Conservation (phyloP, 2,797 vertebrate genomes). For the Dermochelys coriacea region DNA sequence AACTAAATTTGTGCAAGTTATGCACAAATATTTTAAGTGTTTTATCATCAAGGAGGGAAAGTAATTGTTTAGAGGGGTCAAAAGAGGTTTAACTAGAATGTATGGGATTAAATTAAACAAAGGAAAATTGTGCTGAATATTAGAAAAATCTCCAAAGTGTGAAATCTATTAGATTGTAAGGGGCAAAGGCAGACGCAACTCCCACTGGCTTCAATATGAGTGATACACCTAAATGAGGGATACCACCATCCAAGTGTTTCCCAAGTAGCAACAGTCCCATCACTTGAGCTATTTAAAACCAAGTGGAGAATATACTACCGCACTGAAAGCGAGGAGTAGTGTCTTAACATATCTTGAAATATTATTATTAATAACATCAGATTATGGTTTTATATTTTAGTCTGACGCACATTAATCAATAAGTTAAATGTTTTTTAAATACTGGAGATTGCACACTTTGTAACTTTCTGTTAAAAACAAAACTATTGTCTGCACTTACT, state of each 20-base stretch:
- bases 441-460: not conserved
- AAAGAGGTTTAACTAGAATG: not conserved
- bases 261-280: not conserved
- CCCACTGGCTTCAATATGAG: not conserved
- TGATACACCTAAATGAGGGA: not conserved
- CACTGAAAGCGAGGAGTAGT: not conserved
- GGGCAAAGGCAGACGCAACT: not conserved
- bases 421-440: not conserved
- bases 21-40: not conserved
- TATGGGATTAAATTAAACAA: not conserved
- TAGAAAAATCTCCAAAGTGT: not conserved
- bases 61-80: not conserved
- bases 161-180: not conserved
- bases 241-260: not conserved
- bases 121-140: not conserved
- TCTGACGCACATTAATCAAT: not conserved
- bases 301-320: not conserved
- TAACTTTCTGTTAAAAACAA: not conserved
- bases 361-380: not conserved
- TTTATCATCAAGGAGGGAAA: not conserved
- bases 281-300: not conserved
- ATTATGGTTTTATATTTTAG: conserved; percentile 1
- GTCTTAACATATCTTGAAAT: not conserved
- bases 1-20: not conserved
- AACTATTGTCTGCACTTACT: conserved; percentile 83